Conservation (phyloP, 2,113 vertebrate genomes). For the Epinephelus lanceolatus region DNA sequence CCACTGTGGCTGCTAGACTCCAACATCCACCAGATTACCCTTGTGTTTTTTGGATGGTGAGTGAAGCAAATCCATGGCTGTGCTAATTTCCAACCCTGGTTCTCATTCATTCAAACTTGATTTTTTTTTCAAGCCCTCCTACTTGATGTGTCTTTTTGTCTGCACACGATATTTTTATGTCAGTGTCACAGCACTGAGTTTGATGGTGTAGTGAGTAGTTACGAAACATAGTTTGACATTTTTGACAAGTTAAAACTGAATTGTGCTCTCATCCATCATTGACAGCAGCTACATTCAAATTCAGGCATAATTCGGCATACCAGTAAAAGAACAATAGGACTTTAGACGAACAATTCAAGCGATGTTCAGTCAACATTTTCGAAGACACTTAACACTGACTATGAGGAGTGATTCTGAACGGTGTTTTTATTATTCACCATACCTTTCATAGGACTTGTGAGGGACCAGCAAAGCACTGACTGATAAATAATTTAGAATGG, state of each 20-base stretch:
- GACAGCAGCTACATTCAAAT: background rate
- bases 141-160: background rate
- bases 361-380: background rate
- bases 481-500: conserved; percentile 55
- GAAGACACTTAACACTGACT: background rate
- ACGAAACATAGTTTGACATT: background rate
- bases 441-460: conserved; percentile 16
- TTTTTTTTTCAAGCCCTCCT: too few species aligned
- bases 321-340: background rate
- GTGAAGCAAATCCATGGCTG: too few species aligned
- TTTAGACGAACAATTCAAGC: background rate
- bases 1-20: too few species aligned
- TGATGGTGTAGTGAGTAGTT: background rate
- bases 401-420: background rate
- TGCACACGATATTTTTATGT: background rate
- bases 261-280: background rate
- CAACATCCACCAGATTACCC: too few species aligned
- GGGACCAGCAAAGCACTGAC: conserved; percentile 23
- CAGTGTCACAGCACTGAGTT: background rate
- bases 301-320: background rate
- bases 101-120: too few species aligned
- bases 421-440: background rate
- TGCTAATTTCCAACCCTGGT: too few species aligned
- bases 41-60: too few species aligned
- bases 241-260: background rate